Base-by-base conservation (phyloP, 2,797 vertebrate genomes). In the Sebastes elongatus region DNA sequence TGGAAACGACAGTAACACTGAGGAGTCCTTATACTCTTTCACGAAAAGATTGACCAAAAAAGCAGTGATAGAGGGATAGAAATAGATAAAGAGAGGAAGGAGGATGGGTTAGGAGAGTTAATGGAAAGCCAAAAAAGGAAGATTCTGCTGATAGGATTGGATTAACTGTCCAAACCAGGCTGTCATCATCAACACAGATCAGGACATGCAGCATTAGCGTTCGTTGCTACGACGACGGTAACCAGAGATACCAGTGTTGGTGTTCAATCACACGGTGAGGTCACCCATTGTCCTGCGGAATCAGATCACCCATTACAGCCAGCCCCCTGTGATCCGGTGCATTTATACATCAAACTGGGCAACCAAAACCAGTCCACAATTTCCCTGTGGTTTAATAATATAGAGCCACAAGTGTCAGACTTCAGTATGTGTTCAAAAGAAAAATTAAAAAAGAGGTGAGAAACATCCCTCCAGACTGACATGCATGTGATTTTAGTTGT, bases 141-240 rank as follows among this genome's bases (percentile, higher is more conserved):
- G 78, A 86, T 80, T 72, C 42, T 42, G 71, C 75, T 65, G 79
- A 90, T 82, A 86, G 49, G 18, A 30, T 60, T 68, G 76, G 85
- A 91, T 92, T 89, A 93, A 86, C 72, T 81, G 85, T 88, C 73
- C 85, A 84, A 90, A 88, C 84, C 79, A 65, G 56, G 55, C 82
- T 74, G 74, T 85, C 89, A 86, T 86, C 83, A 63, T 84, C 74
- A 85, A 81, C 70, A 59, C 76, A 79, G 88, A 88, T 80, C 77
- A 84, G 79, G 87, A 85, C 80, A 64, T 86, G 88, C 74, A 55
- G 89, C 83, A 85, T 93, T 92, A 88, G 83, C 57, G 20, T 87
- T 78, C 10, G 92, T 91, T 91, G 86, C 93, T 86, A 81, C 53
- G 89, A 87, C 86, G 60, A 93, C 85, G 8, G 92, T 91, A 92